Base-by-base conservation (phyloP, 2,113 vertebrate genomes). In the Dipodomys stephensi region DNA sequence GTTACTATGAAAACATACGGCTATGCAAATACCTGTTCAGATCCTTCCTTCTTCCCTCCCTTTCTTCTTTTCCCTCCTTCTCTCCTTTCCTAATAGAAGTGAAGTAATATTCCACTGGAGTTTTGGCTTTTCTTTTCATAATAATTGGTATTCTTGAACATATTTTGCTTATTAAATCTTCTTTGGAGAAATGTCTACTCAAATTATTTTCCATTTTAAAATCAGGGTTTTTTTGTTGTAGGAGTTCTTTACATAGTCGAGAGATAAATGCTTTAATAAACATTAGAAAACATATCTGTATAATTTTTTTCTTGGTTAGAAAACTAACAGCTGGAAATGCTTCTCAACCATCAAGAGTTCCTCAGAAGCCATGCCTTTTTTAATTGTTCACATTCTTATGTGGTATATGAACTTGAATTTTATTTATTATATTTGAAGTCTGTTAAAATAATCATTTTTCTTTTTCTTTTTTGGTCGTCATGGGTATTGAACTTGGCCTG, bases 361-460 rank as follows among this genome's bases (percentile, higher is more conserved):
- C 69, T 95, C 19, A 49, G 53, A 76, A 80, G 44, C 23, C n/a
- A 0, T 72, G 62, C 18, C 60, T 89, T 67, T 89, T 85, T 60
- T 39, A 39, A 85, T 92, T 92, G 39, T 73, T 88, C 25, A 18
- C 90, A 62, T 76, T 78, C 20, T 82, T 80, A 67, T 53, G 4
- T 90, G 22, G 2, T 83, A 44, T 60, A 28, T 87, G 22, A 80
- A 84, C 90, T 69, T 57, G 5, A n/a, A 27, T 73, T 84, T 64
- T 74, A n/a, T 85, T 71, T 57, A 39, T 32, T 32, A 39, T n/a
- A 69, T 30, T 81, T 68, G 27, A 49, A 49, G 12, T 49, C 12
- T 49, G 49, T 49, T 49, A 49, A 49, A 49, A 49, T 49, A 49
- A 49, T 49, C 39, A 39, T 39, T 39, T 39, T 39, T 39, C 4